These are phyloP conservation scores for Plodia interpunctella DNA, from an alignment of 1,140 invertebrate species.

Conservation along the genomic window DNA sequence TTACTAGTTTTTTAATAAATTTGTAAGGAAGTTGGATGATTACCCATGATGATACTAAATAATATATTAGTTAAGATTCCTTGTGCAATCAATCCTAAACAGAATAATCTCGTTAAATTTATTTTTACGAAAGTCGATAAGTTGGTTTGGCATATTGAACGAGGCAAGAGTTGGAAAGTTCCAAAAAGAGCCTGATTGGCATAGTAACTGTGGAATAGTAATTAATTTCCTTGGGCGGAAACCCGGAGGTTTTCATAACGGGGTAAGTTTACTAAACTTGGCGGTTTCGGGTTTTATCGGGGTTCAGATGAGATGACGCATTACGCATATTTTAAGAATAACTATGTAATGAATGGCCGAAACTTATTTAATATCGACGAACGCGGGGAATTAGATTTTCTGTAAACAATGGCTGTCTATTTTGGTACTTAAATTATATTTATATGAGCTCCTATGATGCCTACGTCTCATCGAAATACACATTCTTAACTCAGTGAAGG, in stretches of 20 bases:
- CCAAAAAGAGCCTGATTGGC: conserved; percentile 27
- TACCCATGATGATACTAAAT: too few relatives aligned
- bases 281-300: not conserved
- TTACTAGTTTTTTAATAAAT: too few relatives aligned
- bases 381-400: not conserved
- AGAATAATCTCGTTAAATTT: too few relatives aligned
- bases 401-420: not conserved
- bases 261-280: conserved; percentile 19
- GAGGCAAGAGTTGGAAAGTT: conserved; percentile 13
- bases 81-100: too few relatives aligned
- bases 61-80: too few relatives aligned
- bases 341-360: not conserved
- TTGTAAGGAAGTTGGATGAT: too few relatives aligned
- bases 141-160: not conserved
- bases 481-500: too few relatives aligned
- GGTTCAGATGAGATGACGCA: conserved; percentile 1
- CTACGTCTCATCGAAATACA: too few relatives aligned
- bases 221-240: conserved; percentile 25
- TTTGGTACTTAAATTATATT: not conserved
- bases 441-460: too few relatives aligned
- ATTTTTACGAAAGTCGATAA: conserved; percentile 15
- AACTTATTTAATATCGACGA: not conserved
- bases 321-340: conserved; percentile 6
- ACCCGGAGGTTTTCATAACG: conserved; percentile 26
- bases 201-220: conserved; percentile 30